These are phyloP conservation scores for Lagenorhynchus albirostris DNA, from an alignment of 2,113 vertebrate species.

Conservation along the genomic window DNA sequence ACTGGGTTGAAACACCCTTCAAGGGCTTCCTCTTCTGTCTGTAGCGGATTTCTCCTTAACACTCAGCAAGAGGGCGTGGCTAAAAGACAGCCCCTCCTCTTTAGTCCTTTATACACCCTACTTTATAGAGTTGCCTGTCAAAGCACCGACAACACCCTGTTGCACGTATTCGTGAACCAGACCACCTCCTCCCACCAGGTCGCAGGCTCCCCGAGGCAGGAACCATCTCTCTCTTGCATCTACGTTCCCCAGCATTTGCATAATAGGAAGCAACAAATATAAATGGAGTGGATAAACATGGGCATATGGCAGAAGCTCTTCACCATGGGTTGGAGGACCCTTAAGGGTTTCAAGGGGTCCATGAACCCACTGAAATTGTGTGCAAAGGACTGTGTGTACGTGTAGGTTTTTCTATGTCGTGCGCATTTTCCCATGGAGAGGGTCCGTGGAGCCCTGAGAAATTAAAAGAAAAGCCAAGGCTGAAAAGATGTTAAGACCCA, in stretches of 20 bases:
- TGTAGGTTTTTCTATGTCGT: not conserved
- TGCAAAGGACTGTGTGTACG: not conserved
- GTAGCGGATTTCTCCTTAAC: not conserved
- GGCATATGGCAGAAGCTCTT: not conserved
- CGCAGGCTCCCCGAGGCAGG: not conserved
- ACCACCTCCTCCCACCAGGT: not conserved
- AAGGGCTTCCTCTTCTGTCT: not conserved
- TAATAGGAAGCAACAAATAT: not conserved
- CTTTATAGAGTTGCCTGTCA: not conserved
- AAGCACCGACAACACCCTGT: not conserved
- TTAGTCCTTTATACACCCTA: not conserved
- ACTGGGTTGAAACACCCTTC: not conserved
- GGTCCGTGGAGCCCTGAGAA: not conserved
- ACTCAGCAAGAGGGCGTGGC: not conserved
- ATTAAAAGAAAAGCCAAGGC: not conserved
- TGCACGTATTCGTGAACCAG: not conserved
- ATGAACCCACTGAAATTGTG: not conserved
- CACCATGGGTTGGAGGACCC: not conserved
- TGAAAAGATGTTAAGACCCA: not conserved
- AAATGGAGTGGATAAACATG: not conserved
- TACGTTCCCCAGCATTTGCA: not conserved
- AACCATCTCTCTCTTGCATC: not conserved
- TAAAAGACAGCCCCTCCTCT: not conserved
- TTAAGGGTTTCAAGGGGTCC: not conserved
- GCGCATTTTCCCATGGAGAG: not conserved